A percentile compares a stretch with the other conserved stretches of the same genome.
phyloP scores from a whole-genome alignment of 2,888 invertebrate species.

The Drosophila robusta region DNA sequence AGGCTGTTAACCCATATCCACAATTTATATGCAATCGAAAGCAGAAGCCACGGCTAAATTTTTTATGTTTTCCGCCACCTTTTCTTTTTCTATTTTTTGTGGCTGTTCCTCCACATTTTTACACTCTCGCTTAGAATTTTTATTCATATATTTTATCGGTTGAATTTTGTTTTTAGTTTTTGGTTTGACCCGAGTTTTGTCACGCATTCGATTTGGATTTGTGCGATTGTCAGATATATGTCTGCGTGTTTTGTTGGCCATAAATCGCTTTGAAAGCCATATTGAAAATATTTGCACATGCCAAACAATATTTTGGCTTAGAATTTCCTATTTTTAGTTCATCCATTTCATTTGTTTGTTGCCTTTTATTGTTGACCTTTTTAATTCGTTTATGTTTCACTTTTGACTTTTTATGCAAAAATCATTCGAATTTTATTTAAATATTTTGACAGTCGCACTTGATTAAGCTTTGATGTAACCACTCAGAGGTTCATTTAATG shows the following conservation, averaged over 20 bases:
- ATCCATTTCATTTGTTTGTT: conserved; percentile 9
- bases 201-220: conserved; percentile 44
- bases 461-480: conserved; percentile 1
- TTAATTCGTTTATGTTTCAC: conserved; percentile 36
- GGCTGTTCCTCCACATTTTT: conserved; percentile 27
- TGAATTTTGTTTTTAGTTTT: conserved; percentile 27
- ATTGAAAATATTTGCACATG: conserved; percentile 37
- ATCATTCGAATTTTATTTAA: conserved; percentile 35
- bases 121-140: conserved; percentile 61
- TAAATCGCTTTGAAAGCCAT: conserved; percentile 39
- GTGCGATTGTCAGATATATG: conserved; percentile 35
- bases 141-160: conserved; percentile 39
- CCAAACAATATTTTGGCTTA: conserved; percentile 23
- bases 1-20: conserved; percentile 75
- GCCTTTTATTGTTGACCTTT: not conserved
- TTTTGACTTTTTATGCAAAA: conserved; percentile 7
- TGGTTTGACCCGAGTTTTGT: conserved; percentile 30
- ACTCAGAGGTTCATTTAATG: conserved; percentile 14
- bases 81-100: conserved; percentile 11
- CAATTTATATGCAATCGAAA: conserved; percentile 69
- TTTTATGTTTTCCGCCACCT: conserved; percentile 31
- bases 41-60: conserved; percentile 34
- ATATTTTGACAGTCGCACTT: conserved; percentile 43
- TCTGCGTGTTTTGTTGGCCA: conserved; percentile 5
- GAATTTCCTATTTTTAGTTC: not conserved